Evolutionary conservation across 2,113 vertebrate species (phyloP), one percentile per base, ranked within the genome.

Genomic region (Amphiprion percula): DNA sequence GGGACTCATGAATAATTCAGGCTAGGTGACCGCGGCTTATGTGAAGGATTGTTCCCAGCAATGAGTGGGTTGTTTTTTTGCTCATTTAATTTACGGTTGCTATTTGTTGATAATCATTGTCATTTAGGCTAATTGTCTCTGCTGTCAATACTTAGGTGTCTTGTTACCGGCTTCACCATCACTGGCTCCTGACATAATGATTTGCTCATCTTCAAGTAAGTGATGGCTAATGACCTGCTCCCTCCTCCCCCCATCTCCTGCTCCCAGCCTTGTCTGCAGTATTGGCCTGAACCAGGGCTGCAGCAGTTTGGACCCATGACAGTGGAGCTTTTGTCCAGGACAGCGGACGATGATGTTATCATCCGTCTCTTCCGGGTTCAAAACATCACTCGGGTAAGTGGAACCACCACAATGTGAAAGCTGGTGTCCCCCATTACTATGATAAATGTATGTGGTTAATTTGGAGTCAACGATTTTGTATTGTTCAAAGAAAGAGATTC

Each of bases 281-380:
- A 99, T 85, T 99, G 98, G 98, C 98, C 97, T 0, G 97, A 98
- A 86, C 96, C 95, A 0, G 98, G 97, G 5, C 94, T 97, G 58
- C 97, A 98, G 92, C 97, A 98, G 72, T 98, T 97, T 0, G 98
- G 98, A 30, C 96, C 97, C 0, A 97, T 99, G 96, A 97, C 98
- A 3, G 97, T 99, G 67, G 97, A 99, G 72, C 96, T 97, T 4
- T 89, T 99, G 28, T 98, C 97, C 0, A 94, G 96, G 50, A 95
- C 95, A 0, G 95, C 94, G 0, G 96, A 99, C 0, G 97, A 99
- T 46, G 97, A 98, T 70, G 90, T 98, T 0, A 95, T 99, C 66
- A 96, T 96, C 60, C 96, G 97, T 23, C 96, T 99, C 59, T 99
- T 98, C 93, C 93, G 97, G 78, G 96, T 99, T 3, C 97, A 96